Evolutionary conservation across 2,113 vertebrate genomes (phyloP), one percentile per base, ranked within the genome.

Genomic region (Zonotrichia leucophrys): DNA sequence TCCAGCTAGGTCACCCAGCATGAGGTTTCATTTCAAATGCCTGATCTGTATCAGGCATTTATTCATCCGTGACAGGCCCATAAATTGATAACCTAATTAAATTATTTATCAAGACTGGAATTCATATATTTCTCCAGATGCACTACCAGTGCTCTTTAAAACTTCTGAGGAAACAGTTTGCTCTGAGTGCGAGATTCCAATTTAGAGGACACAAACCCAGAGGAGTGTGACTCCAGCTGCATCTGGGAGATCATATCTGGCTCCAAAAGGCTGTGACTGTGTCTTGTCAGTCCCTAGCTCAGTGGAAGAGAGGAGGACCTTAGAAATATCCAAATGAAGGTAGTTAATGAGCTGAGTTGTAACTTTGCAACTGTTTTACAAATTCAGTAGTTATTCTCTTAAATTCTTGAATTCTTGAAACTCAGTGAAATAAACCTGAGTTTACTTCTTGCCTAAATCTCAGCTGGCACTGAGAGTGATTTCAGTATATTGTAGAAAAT

Each of bases 61-160:
- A 72, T 92, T 89, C 62, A 77, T 90, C 68, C 55, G 27, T 53
- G 13, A 75, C 30, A 60, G 20, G 33, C 19, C 62, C 35, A 84
- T 76, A 78, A 55, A 59, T 30, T 70, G 55, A 63, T 89, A 91
- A 70, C 15, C n/a, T 62, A 60, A 78, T 70, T 58, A 84, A 84
- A 92, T 89, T 79, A 91, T 72, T 94, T 89, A 79, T 90, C 35
- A 73, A 60, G 41, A n/a, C 12, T 79, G 39, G 44, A 87, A 82
- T 87, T 83, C 31, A 72, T 39, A 21, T 41, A 56, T 85, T 89
- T 72, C n/a, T 77, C 7, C 0, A 2, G 22, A 4, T 52, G 5
- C 25, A 18, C 64, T 66, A 67, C 19, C 4, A n/a, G 1, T 59
- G 13, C 17, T 55, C 33, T 68, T 92, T 31, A 76, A 14, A 55